Evolutionary conservation across 2,113 vertebrate species (phyloP), one percentile per base, ranked within the genome.

Genomic region (Amblyornis subalaris): DNA sequence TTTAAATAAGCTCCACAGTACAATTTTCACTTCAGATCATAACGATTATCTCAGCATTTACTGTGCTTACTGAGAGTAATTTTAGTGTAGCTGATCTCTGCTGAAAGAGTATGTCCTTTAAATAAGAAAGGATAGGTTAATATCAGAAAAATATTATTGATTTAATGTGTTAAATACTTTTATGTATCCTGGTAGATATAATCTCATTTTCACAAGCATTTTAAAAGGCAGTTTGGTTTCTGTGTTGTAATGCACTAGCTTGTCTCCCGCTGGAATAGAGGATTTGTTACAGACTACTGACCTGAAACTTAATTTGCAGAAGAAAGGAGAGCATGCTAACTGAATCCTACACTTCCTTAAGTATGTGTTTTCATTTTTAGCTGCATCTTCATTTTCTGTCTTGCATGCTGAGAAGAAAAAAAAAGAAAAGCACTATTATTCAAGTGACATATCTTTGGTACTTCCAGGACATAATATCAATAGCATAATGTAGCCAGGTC

Each of bases 271-370:
- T 87, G 71, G 71, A 95, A 62, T 18, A 45, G 48, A 58, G 50
- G 60, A 83, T 95, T 94, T 84, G 36, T 90, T 92, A 74, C 50
- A 85, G 66, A 48, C 57, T 95, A 67, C 65, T 84, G 74, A 82
- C 73, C 82, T 89, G 67, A 94, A 95, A 89, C 70, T 50, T 87
- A 85, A 89, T 87, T 86, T 60, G 88, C 44, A 87, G 48, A 75
- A 74, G 50, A 74, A 91, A 72, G 14, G 31, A 73, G 18, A 82
- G 28, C 14, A n/a, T 51, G 15, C 14, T 65, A 35, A 40, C 40
- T 28, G 48, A 90, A 88, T 89, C 28, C 17, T 66, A 64, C 8
- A 18, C 48, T 23, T 70, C 67, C 44, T 73, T 76, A 91, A 93
- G 40, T 47, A 25, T 31, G 20, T 35, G 12, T 69, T 67, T 80